Evolutionary conservation across 2,888 invertebrate species (phyloP).

Genomic region (Hemicrepidius hirtus): DNA sequence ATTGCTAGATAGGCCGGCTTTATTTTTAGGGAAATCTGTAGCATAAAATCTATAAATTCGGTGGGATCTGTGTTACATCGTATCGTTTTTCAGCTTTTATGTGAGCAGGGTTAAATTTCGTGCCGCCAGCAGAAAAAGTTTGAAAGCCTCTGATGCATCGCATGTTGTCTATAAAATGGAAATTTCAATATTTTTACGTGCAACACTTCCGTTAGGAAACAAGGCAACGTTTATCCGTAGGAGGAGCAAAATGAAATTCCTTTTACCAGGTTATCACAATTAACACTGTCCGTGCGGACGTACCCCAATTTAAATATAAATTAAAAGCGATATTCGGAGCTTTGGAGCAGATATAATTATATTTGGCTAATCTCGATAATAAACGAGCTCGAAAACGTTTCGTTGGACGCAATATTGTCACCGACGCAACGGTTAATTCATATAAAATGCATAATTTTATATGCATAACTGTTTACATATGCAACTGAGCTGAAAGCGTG

Average conservation of each 20-base stretch:
- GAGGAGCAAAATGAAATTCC: slow-evolving; percentile 32
- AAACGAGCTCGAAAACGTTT: slow-evolving; percentile 42
- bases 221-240: slow-evolving; percentile 30
- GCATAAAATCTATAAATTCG: slow-evolving; percentile 61
- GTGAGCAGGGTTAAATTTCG: slow-evolving; percentile 63
- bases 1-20: slow-evolving; percentile 59
- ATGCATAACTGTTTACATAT: slow-evolving; percentile 46
- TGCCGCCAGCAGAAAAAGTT: slow-evolving; percentile 63
- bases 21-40: slow-evolving; percentile 60
- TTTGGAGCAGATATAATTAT: slow-evolving; percentile 39
- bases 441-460: slow-evolving; percentile 49
- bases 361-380: slow-evolving; percentile 43
- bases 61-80: slow-evolving; percentile 59
- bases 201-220: slow-evolving; percentile 27
- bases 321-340: slow-evolving; percentile 42
- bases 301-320: slow-evolving; percentile 47
- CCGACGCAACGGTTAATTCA: slow-evolving; percentile 38
- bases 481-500: slow-evolving; percentile 40
- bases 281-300: slow-evolving; percentile 34
- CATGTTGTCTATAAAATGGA: slow-evolving; percentile 50
- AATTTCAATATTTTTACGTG: slow-evolving; percentile 44
- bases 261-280: slow-evolving; percentile 43
- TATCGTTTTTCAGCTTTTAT: slow-evolving; percentile 64
- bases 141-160: slow-evolving; percentile 60
- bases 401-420: slow-evolving; percentile 31